Conservation (phyloP, 2,113 vertebrate species). For the Neodontobutis hainanensis region DNA sequence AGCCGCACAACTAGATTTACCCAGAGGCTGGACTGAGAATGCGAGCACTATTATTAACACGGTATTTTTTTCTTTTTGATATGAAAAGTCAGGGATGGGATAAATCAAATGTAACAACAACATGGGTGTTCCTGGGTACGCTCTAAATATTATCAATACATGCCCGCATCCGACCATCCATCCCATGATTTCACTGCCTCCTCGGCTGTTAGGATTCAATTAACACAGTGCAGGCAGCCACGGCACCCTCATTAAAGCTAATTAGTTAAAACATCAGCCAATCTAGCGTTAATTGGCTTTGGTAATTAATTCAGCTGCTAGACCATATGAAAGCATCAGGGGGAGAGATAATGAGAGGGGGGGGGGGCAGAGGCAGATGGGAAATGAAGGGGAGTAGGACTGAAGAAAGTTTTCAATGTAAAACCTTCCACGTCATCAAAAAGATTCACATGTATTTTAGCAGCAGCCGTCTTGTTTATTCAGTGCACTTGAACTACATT, state of each 20-base stretch:
- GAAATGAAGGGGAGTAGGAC: background rate
- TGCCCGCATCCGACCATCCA: slow-evolving; percentile 35
- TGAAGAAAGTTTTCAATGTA: background rate
- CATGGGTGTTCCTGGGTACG: slow-evolving; percentile 54
- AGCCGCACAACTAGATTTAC: background rate
- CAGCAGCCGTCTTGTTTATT: too few relatives aligned
- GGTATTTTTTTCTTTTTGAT: slow-evolving; percentile 7
- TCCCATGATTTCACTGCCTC: slow-evolving; percentile 54
- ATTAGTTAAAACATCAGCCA: slow-evolving; percentile 99
- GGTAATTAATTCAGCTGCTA: slow-evolving; percentile 98
- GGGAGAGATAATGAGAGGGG: slow-evolving; percentile 55
- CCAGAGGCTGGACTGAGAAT: slow-evolving; percentile 28
- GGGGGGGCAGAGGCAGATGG: slow-evolving; percentile 24
- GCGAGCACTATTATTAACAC: slow-evolving; percentile 45
- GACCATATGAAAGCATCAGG: slow-evolving; percentile 82
- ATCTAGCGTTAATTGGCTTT: slow-evolving; percentile 99
- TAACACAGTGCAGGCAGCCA: slow-evolving; percentile 92
- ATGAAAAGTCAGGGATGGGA: slow-evolving; percentile 38
- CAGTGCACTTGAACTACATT: too few relatives aligned
- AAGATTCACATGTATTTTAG: background rate
- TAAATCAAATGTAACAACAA: slow-evolving; percentile 38
- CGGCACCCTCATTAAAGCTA: slow-evolving; percentile 96
- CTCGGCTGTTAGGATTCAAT: slow-evolving; percentile 90
- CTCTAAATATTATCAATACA: slow-evolving; percentile 64
- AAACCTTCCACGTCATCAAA: background rate